A percentile compares a stretch with the other conserved stretches of the same genome.
phyloP scores from a whole-genome alignment of 2,113 vertebrate species.

The Trogon melanurus region DNA sequence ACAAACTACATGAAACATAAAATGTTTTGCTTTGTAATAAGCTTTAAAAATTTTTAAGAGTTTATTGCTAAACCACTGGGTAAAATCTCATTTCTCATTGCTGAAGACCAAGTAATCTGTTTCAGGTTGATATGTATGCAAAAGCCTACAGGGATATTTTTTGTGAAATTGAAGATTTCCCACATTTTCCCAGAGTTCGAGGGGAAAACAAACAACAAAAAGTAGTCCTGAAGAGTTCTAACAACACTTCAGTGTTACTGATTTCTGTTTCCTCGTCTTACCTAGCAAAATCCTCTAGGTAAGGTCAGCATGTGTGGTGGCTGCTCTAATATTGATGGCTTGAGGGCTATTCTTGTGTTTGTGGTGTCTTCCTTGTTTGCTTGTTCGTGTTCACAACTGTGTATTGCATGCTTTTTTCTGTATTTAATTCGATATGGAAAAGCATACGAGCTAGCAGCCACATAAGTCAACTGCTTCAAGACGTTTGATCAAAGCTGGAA shows the following conservation, averaged over 20 bases:
- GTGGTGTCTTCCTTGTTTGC: not conserved
- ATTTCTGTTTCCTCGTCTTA: not conserved
- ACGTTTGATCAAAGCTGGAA: not conserved
- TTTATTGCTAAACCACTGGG: not conserved
- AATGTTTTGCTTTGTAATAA: not conserved
- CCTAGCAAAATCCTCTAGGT: not conserved
- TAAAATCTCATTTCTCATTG: not conserved
- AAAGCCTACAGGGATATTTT: not conserved
- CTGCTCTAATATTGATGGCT: rapidly evolving
- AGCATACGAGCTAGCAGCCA: not conserved
- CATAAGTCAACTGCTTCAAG: not conserved
- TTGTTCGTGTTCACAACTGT: not conserved
- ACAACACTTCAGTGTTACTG: not conserved
- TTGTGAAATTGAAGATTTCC: not conserved
- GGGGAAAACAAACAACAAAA: not conserved
- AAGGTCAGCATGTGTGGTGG: not conserved
- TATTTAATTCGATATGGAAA: not conserved
- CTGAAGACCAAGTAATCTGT: not conserved
- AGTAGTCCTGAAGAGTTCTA: not conserved
- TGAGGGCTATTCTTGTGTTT: not conserved
- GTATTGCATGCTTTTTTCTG: rapidly evolving
- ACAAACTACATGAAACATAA: not conserved
- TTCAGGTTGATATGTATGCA: not conserved
- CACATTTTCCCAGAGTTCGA: not conserved
- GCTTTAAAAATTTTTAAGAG: not conserved